These are phyloP conservation scores for Lepidothrix coronata DNA, from an alignment of 2,113 vertebrate species.

Conservation along the genomic window DNA sequence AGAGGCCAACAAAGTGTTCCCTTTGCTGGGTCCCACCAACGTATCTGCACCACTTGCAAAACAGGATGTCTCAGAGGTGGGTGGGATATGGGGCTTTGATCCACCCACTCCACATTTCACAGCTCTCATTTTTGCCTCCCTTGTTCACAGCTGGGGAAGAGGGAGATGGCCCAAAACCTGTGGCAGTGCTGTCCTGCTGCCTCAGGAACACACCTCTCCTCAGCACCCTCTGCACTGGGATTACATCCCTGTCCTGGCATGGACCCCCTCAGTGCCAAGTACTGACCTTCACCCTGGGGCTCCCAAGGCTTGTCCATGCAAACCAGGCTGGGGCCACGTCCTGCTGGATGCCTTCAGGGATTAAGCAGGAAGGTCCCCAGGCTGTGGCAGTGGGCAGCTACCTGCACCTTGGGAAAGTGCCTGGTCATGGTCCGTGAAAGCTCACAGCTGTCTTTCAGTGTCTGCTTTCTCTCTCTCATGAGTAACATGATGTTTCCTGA, in stretches of 20 bases:
- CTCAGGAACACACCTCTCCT: background rate
- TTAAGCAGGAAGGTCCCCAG: fast-evolving
- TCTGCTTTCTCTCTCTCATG: background rate
- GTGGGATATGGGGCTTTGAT: background rate
- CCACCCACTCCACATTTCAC: background rate
- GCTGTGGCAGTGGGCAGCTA: background rate
- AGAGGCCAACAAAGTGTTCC: background rate
- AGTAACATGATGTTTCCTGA: background rate
- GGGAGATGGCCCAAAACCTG: background rate
- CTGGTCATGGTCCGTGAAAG: fast-evolving
- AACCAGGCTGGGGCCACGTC: background rate
- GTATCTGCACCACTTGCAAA: background rate
- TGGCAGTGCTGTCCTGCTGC: background rate
- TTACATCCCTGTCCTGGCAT: background rate
- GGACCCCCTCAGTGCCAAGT: fast-evolving
- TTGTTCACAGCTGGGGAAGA: background rate
- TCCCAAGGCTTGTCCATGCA: background rate
- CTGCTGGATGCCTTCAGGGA: background rate
- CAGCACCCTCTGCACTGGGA: background rate
- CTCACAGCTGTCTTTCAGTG: background rate
- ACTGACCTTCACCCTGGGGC: background rate
- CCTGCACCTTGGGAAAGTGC: background rate
- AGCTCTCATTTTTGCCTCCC: background rate
- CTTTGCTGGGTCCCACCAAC: background rate
- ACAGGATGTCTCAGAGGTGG: background rate